Evolutionary conservation across 2,113 vertebrate genomes (phyloP), one percentile per base, ranked within the genome.

Genomic region (Catharus bicknelli): DNA sequence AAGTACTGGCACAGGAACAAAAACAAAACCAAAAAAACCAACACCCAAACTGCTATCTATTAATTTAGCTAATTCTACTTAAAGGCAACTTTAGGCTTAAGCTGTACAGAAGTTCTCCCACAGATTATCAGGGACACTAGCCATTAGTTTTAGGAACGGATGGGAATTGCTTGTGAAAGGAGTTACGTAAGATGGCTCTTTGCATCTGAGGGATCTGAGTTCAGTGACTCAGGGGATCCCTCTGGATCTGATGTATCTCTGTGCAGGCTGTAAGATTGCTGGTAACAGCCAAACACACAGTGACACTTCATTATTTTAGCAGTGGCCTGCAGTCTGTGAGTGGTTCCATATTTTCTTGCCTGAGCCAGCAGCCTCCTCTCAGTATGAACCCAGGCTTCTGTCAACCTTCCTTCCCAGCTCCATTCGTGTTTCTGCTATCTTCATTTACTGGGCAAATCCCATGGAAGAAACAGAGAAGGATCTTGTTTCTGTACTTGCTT

Each of bases 301-400:
- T 9, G 66, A 91, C 81, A 82, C 83, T 86, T 82, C 74, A 75
- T 75, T 75, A 90, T 90, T 83, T 79, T 38, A 68, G 72, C 38
- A 83, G 47, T 51, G 67, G 45, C 50, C 55, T 87, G 66, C 54
- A 69, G 34, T 40, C 66, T 76, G 19, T 68, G 72, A 95, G 40
- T 14, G 23, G 34, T 94, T 96, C 85, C 75, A 6, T 54, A 69
- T 83, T 80, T 83, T 73, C 38, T 38, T 50, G 61, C 48, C 38
- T 82, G 13, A 90, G 73, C 64, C 81, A 77, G 77, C 68, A 88
- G 67, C 30, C 45, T 76, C 27, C 42, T 82, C 64, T 43, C 54
- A 15, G 55, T 47, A 70, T 14, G 72, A 89, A 68, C 40, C 45
- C 74, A 16, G 25, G 3, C 27, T 89, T 68, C 45, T 26, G 22